Evolutionary conservation across 2,797 vertebrate species (phyloP), one percentile per base, ranked within the genome.

Genomic region (Dromococcyx pavoninus): DNA sequence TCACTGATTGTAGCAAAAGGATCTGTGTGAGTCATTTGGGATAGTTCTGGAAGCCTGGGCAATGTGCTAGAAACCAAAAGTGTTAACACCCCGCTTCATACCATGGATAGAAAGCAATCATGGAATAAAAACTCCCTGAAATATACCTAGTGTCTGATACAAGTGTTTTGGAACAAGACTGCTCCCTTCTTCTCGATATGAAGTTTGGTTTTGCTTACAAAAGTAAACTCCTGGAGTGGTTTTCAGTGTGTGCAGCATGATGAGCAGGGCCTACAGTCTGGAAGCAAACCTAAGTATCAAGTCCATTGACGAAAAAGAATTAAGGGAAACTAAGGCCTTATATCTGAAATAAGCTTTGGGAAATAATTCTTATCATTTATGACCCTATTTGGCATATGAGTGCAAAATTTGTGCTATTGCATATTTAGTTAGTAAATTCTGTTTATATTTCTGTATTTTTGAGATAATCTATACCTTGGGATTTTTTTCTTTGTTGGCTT

Each of bases 21-120:
- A 46, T 9, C 33, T 46, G 8, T 35, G 30, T 27, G 30, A 75
- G 14, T 27, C 2, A 1, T 44, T 62, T 39, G 11, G 28, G 10
- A 51, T 33, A 57, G 28, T 67, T 39, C 32, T 13, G 35, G n/a
- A 61, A 67, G 25, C 13, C 23, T 80, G n/a, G 28, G 24, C 24
- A 33, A 43, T 14, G 22, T 0, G 0, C 66, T 67, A 54, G n/a
- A 73, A 62, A 25, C 32, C n/a, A 44, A 23, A 43, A 17, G 33
- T 43, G 7, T 10, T n/a, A 17, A 17, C 10, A 22, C 17, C 58
- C 5, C 11, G 18, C 46, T 54, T 60, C 19, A 35, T 35, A 21
- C 3, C 6, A 15, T 23, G 0, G 0, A 19, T 15, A 39, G 46
- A 71, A 67, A 56, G 24, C 1, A 2, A 39, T 16, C 21, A 33